These are phyloP conservation scores for Chrysemys picta DNA, from an alignment of 2,113 vertebrate species.

Conservation along the genomic window DNA sequence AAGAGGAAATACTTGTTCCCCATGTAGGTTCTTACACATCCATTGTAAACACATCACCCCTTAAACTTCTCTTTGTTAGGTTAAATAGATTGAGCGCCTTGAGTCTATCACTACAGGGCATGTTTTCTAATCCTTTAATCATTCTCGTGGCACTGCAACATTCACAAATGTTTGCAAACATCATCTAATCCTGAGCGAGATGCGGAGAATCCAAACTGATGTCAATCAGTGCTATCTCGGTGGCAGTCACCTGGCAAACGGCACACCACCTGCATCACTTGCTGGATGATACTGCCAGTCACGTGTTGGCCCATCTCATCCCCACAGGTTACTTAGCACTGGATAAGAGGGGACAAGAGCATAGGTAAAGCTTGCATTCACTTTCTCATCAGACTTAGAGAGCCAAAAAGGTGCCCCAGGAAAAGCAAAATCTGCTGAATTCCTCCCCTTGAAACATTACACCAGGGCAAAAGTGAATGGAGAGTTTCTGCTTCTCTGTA, in stretches of 20 bases:
- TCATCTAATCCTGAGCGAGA: background rate
- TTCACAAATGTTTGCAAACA: background rate
- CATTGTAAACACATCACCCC: background rate
- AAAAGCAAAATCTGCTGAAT: background rate
- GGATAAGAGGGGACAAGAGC: background rate
- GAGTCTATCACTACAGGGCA: background rate
- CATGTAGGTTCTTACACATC: background rate
- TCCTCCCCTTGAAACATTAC: background rate
- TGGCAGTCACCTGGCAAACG: rapidly evolving
- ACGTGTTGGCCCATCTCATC: rapidly evolving
- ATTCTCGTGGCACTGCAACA: background rate
- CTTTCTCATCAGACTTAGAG: background rate
- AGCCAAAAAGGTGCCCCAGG: background rate
- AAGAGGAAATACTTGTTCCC: background rate
- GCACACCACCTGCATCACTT: background rate
- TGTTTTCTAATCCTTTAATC: background rate
- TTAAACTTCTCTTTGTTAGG: background rate
- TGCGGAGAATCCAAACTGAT: background rate
- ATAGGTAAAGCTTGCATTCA: background rate
- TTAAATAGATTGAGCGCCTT: background rate
- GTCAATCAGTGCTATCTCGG: background rate
- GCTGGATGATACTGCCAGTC: rapidly evolving
- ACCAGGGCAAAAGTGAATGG: background rate
- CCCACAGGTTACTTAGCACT: rapidly evolving
- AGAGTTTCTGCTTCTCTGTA: constrained; percentile 1